Conservation (phyloP, 2,888 invertebrate species). For the Leucania comma region DNA sequence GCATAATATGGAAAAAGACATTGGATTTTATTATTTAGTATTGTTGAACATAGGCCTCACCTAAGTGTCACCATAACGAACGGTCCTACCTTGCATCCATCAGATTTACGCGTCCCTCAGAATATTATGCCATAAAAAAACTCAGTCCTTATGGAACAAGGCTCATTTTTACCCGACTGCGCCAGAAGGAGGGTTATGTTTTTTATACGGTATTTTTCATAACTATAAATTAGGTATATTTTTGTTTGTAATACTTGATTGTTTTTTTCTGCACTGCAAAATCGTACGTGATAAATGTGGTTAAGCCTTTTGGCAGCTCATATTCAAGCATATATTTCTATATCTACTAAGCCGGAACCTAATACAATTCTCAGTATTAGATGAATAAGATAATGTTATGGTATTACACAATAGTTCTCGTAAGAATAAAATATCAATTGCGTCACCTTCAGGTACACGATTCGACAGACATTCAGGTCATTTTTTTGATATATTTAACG, state of each 20-base stretch:
- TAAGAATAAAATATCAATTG: slow-evolving; percentile 29
- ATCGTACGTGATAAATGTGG: background rate
- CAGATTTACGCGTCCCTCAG: no score
- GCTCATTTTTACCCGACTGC: no score
- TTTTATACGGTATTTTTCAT: no score
- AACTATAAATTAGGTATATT: no score
- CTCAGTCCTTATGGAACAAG: no score
- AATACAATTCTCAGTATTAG: background rate
- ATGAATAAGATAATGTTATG: slow-evolving; percentile 18
- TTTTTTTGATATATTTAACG: slow-evolving; percentile 39
- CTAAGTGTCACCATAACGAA: no score
- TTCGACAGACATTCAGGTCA: slow-evolving; percentile 45
- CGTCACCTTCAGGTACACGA: slow-evolving; percentile 40
- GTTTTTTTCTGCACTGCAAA: background rate
- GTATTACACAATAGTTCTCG: slow-evolving; percentile 33
- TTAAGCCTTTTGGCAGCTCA: background rate
- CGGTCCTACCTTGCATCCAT: no score
- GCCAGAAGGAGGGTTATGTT: no score
- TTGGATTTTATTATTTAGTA: no score
- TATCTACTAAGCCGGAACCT: slow-evolving; percentile 2
- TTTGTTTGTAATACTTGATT: background rate
- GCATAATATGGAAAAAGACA: no score
- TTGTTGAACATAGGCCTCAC: no score
- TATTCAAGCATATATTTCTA: background rate
- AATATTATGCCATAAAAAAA: no score